Base-by-base conservation (phyloP, 2,797 vertebrate genomes). In the Odontamblyopus rebecca region DNA sequence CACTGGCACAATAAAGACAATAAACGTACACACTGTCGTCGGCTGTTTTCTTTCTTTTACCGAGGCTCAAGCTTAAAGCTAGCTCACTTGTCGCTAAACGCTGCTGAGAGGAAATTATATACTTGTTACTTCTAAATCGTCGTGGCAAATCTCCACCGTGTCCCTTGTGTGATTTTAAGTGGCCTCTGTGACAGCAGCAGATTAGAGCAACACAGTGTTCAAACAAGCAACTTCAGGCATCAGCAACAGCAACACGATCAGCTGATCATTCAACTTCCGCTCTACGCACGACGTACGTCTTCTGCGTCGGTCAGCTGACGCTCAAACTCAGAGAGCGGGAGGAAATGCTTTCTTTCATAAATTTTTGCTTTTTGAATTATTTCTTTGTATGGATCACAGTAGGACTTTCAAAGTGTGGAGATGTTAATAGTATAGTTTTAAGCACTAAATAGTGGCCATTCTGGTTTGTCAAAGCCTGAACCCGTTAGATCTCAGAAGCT, bases 261-360 rank as follows among this genome's bases (percentile, higher is more conserved):
- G 93, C 94, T 95, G 94, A 93, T 93, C 44, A 68, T 75, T 87
- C 86, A 32, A 90, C 92, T 93, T 95, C 94, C 93, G 73, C 82
- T 86, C 75, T 75, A 44, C 26, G 54, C 1, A 57, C 3, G 70
- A 23, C 69, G 59, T 61, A 71, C 38, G 50, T 13, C 18, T 7
- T 6, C 0, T 0, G 4, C 4, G 32, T 59, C 0, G 6, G 61
- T 75, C 84, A 82, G 75, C 73, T 74, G 75, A 78, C 48, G 29
- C 13, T 19, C 32, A 62, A 38, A 38, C 3, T 16, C 2, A 30
- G 3, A 19, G 32, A n/a, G 62, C 35, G 61, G 63, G 51, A 54
- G 11, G 1, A 44, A 12, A 44, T 15, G 15, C 44, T 48, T 48
- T 48, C 44, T 15, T 48, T 48, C 44, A 63, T 12, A 23, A 0